Base-by-base conservation (phyloP, 2,888 invertebrate genomes). In the Branchipolynoe longqiensis region DNA sequence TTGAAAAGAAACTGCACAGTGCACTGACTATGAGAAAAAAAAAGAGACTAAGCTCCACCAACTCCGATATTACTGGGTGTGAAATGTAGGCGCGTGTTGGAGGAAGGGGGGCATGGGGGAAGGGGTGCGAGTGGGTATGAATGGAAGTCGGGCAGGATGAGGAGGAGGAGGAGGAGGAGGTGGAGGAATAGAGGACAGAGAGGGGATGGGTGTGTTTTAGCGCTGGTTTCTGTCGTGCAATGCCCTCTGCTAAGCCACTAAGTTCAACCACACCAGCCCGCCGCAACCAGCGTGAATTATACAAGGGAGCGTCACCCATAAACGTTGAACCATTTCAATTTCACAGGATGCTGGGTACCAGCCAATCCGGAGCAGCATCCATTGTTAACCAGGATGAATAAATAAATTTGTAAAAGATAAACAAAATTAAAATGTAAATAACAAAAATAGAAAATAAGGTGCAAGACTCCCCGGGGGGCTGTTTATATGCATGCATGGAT, bases 1-100 rank as follows among this genome's bases (percentile, higher is more conserved):
- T 48, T 78, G 78, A 78, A 78, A 78, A 78, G 78, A 48, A 78
- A 78, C 28, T 25, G 48, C 54, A 48, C 48, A 25, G 2, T 41
- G 78, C 48, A 78, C 78, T 78, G 41, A 78, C 41, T 62, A 14
- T 62, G n/a, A n/a, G n/a, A n/a, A n/a, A n/a, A n/a, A n/a, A n/a
- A n/a, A n/a, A n/a, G n/a, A n/a, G n/a, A n/a, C n/a, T n/a, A n/a
- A n/a, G n/a, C n/a, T n/a, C n/a, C n/a, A n/a, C n/a, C n/a, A n/a
- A n/a, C n/a, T n/a, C n/a, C n/a, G n/a, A n/a, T n/a, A n/a, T n/a
- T n/a, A n/a, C n/a, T n/a, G n/a, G n/a, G n/a, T n/a, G n/a, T n/a
- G n/a, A n/a, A n/a, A n/a, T n/a, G n/a, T n/a, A n/a, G n/a, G n/a
- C n/a, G n/a, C n/a, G n/a, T n/a, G n/a, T n/a, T n/a, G n/a, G n/a